phyloP scores from a whole-genome alignment of 2,888 invertebrate species.

The Acholoe squamosa region DNA sequence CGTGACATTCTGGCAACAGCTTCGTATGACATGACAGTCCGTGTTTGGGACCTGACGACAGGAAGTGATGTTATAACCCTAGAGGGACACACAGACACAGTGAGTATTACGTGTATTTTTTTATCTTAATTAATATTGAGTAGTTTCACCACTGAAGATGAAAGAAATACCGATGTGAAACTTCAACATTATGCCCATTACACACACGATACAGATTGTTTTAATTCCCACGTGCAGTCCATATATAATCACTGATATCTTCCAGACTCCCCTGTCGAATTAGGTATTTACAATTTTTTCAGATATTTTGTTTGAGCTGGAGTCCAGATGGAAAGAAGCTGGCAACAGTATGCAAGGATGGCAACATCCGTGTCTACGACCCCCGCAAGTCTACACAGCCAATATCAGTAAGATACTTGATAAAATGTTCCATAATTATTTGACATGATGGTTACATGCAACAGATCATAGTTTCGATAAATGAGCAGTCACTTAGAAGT shows the following conservation, averaged over 20 bases:
- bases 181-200: too few species aligned
- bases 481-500: too few species aligned
- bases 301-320: conserved; percentile 95
- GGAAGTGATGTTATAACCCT: conserved; percentile 87
- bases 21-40: conserved; percentile 94
- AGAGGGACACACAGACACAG: conserved; percentile 69
- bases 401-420: conserved; percentile 83
- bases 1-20: conserved; percentile 93
- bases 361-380: conserved; percentile 92
- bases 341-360: conserved; percentile 95
- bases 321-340: conserved; percentile 93
- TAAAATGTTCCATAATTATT: too few species aligned
- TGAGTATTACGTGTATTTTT: conserved; percentile 21
- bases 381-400: conserved; percentile 89
- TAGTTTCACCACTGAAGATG: too few species aligned
- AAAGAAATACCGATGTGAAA: too few species aligned
- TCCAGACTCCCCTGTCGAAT: not conserved
- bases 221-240: too few species aligned
- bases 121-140: too few species aligned
- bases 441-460: too few species aligned
- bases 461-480: too few species aligned
- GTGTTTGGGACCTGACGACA: conserved; percentile 90
- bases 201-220: too few species aligned
- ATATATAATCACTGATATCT: not conserved
- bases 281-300: conserved; percentile 62